Evolutionary conservation across 2,888 invertebrate genomes (phyloP).

Genomic region (Aquatica leii): DNA sequence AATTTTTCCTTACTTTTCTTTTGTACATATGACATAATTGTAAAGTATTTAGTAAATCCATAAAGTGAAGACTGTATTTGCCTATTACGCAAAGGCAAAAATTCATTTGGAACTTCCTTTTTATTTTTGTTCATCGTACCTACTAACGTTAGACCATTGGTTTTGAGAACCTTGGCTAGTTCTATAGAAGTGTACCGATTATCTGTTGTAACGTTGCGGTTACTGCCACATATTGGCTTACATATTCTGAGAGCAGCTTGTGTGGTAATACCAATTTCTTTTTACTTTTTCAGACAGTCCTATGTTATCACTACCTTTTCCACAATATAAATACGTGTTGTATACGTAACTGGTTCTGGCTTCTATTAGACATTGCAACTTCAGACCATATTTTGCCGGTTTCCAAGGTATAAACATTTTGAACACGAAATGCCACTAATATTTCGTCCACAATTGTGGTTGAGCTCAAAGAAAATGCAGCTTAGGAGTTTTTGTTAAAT

Average conservation of each 20-base stretch:
- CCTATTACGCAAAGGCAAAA: too few relatives aligned
- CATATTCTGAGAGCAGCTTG: not conserved
- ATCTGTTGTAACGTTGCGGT: conserved; percentile 9
- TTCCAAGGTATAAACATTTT: conserved; percentile 41
- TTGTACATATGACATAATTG: too few relatives aligned
- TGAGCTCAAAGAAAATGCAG: conserved; percentile 11
- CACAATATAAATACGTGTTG: too few relatives aligned
- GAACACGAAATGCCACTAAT: conserved; percentile 25
- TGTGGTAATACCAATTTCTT: not conserved
- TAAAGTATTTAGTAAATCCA: too few relatives aligned
- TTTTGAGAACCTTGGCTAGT: not conserved
- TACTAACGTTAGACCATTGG: too few relatives aligned
- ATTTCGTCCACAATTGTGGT: conserved; percentile 31
- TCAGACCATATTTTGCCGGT: conserved; percentile 46
- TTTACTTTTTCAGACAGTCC: conserved; percentile 11
- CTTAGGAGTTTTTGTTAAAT: conserved; percentile 25
- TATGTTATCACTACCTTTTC: conserved; percentile 39
- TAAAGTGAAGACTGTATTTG: too few relatives aligned
- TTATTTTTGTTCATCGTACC: not conserved
- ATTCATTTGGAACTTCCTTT: too few relatives aligned
- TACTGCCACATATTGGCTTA: not conserved
- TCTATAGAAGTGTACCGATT: conserved; percentile 2
- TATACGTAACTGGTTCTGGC: conserved; percentile 35
- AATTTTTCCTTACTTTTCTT: too few relatives aligned
- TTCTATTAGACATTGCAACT: conserved; percentile 41